Evolutionary conservation across 1,140 invertebrate species (phyloP).

Genomic region (Ceratoteleas bidentatus): DNA sequence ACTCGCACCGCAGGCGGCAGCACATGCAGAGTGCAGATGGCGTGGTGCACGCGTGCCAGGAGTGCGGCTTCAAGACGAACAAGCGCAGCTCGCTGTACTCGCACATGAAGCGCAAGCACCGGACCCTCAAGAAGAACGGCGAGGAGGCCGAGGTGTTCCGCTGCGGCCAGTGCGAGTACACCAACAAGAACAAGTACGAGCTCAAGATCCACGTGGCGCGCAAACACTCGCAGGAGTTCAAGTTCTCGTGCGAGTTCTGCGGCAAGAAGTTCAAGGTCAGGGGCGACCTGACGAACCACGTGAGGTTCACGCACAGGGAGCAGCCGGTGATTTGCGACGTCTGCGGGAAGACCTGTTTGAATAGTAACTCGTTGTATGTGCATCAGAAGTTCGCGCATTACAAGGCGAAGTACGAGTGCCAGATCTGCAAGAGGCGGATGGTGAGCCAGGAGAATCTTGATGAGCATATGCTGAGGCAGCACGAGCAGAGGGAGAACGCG

Average conservation of each 20-base stretch:
- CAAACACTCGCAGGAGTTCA: constrained; percentile 78
- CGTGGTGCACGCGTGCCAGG: constrained; percentile 72
- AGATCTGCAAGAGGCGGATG: constrained; percentile 78
- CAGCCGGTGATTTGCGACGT: constrained; percentile 86
- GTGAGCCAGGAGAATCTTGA: constrained; percentile 79
- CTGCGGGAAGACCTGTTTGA: constrained; percentile 83
- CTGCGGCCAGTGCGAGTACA: constrained; percentile 77
- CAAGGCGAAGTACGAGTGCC: constrained; percentile 79
- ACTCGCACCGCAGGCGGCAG: constrained; percentile 82
- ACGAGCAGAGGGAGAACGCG: constrained; percentile 77
- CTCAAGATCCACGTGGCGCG: constrained; percentile 77
- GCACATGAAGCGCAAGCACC: constrained; percentile 77
- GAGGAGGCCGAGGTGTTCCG: constrained; percentile 68
- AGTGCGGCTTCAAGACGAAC: constrained; percentile 73
- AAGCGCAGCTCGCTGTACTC: constrained; percentile 74
- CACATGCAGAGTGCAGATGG: constrained; percentile 50
- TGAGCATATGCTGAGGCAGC: constrained; percentile 80
- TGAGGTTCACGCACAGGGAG: constrained; percentile 84
- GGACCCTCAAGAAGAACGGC: constrained; percentile 19
- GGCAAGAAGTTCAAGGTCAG: constrained; percentile 82
- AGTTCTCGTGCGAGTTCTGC: constrained; percentile 82
- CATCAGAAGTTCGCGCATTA: constrained; percentile 80
- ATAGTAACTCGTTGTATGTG: constrained; percentile 79
- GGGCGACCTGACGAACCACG: constrained; percentile 85
- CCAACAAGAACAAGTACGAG: constrained; percentile 79